Evolutionary conservation across 1,140 invertebrate species (phyloP).

Genomic region (Gryon sp.): DNA sequence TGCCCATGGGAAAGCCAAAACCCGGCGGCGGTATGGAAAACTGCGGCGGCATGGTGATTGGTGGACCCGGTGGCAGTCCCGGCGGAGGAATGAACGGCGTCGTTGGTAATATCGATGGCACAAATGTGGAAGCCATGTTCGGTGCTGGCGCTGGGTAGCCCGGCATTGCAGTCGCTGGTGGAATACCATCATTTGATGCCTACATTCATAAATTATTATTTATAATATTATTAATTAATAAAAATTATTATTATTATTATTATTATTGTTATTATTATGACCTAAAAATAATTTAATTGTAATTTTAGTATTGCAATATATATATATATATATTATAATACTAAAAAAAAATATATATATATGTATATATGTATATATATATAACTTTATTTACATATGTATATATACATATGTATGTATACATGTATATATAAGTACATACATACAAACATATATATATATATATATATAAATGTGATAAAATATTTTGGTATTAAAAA

Average conservation of each 20-base stretch:
- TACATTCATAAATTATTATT: conserved; percentile 31
- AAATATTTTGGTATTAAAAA: conserved; percentile 4
- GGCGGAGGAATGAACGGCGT: conserved; percentile 77
- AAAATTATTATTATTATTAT: too few species aligned
- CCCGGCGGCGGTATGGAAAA: conserved; percentile 89
- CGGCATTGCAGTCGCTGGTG: conserved; percentile 81
- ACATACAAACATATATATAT: too few species aligned
- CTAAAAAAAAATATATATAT: too few species aligned
- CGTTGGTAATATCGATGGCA: conserved; percentile 74
- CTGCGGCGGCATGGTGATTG: conserved; percentile 85
- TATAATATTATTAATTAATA: too few species aligned
- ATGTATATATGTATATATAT: too few species aligned
- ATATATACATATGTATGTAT: too few species aligned
- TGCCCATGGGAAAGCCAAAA: conserved; percentile 81
- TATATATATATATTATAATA: too few species aligned
- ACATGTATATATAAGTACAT: too few species aligned
- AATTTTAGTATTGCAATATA: too few species aligned
- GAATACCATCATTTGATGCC: conserved; percentile 79
- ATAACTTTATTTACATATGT: too few species aligned
- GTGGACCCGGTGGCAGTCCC: conserved; percentile 77
- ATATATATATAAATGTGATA: neutral
- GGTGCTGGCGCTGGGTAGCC: conserved; percentile 74
- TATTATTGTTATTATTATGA: too few species aligned
- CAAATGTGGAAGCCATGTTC: conserved; percentile 74
- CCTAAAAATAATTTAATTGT: too few species aligned